Evolutionary conservation across 2,888 invertebrate species (phyloP).

Genomic region (Torymus tubicola): DNA sequence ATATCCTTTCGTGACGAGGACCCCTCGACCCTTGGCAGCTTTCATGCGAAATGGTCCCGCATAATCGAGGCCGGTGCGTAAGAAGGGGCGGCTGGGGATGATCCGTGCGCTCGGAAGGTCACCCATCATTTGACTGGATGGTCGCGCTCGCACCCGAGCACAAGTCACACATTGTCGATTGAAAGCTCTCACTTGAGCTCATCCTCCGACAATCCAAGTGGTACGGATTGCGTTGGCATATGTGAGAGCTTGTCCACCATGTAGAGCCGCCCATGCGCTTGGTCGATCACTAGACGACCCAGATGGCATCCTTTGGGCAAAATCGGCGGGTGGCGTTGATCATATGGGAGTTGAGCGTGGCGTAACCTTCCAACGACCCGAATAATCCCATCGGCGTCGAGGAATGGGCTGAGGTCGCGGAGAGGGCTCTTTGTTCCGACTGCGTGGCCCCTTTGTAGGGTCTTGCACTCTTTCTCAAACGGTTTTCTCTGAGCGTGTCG

Average conservation of each 20-base stretch:
- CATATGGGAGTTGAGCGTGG: not conserved
- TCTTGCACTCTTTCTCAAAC: too few relatives aligned
- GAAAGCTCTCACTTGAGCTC: not conserved
- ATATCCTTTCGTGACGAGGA: not conserved
- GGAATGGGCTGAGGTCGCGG: not conserved
- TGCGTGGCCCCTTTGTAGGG: too few relatives aligned
- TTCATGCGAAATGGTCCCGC: not conserved
- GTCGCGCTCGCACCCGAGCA: not conserved
- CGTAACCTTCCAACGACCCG: not conserved
- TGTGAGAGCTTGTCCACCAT: not conserved
- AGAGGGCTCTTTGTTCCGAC: too few relatives aligned
- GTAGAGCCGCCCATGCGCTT: not conserved
- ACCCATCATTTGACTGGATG: not conserved
- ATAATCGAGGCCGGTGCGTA: not conserved
- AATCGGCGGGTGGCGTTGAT: not conserved
- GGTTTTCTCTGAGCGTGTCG: too few relatives aligned
- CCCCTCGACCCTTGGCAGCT: not conserved
- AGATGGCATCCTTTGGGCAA: not conserved
- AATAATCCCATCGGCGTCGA: not conserved
- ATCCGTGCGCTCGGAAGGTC: not conserved
- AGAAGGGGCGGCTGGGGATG: not conserved
- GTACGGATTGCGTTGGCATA: not conserved
- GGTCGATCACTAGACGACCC: not conserved
- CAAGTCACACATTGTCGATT: not conserved
- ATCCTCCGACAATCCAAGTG: not conserved